Evolutionary conservation across 2,113 vertebrate genomes (phyloP), one percentile per base, ranked within the genome.

Genomic region (Malurus alboscapulatus): DNA sequence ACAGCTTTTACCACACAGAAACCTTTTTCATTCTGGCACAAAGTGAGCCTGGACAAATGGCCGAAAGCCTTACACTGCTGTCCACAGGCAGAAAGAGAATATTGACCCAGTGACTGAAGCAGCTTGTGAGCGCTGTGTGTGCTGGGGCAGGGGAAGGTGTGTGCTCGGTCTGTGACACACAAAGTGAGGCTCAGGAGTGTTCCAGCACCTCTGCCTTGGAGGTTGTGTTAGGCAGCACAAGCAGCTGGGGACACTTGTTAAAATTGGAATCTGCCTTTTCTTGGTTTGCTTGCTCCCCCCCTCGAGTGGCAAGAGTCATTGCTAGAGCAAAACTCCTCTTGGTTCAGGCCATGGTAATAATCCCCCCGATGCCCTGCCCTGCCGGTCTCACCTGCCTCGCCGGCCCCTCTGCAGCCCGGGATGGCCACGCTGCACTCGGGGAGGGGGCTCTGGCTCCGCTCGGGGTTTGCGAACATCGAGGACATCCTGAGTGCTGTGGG

Each of bases 381-480:
- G 21, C 44, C 91, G 15, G 0, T 42, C 98, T 98, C 95, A 99
- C 99, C 99, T 93, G 99, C 99, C 94, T 99, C 99, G 45, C 98
- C 98, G 0, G 96, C 98, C 40, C 99, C 99, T 68, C 94, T 97
- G 74, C 98, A 98, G 45, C 99, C 99, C 77, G 99, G 96, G 71
- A 99, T 97, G n/a, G 97, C 99, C 92, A 99, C 85, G 61, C 98
- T 98, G 91, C 98, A 98, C 76, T 98, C 98, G 17, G 95, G 63
- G 29, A 97, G 89, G 42, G 93, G 82, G 47, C 80, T 96, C 76
- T 96, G 97, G 26, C 90, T 96, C 51, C 96, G 89, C 80, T 83
- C 98, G 98, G 59, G 97, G 93, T 90, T 99, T 99, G 73, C 98
- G 47, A 99, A 99, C 98, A 98, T 98, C 66, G 98, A 96, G 57